A percentile compares a stretch with the other conserved stretches of the same genome.
Conservation (phyloP, 2,888 invertebrate genomes). For the Pemphredon lugubris region DNA sequence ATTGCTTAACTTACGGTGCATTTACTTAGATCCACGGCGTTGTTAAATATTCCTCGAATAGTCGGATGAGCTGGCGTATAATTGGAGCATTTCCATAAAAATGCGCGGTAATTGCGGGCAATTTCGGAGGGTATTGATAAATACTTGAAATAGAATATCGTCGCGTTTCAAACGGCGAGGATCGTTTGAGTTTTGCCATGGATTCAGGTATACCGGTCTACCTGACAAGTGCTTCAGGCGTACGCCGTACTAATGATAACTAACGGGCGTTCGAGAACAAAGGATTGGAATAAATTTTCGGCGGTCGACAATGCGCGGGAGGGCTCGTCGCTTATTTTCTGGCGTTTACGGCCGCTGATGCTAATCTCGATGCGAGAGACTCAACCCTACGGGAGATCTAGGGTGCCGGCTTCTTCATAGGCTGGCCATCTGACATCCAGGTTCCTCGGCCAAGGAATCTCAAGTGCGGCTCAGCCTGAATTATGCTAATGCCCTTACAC, state of each 20-base stretch:
- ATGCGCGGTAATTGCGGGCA: not conserved
- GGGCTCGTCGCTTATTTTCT: slow-evolving; percentile 63
- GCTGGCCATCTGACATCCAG: slow-evolving; percentile 61
- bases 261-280: slow-evolving; percentile 67
- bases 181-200: slow-evolving; percentile 1
- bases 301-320: slow-evolving; percentile 56
- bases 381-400: slow-evolving; percentile 53
- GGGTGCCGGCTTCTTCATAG: slow-evolving; percentile 55
- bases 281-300: slow-evolving; percentile 70
- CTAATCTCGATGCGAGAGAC: slow-evolving; percentile 60
- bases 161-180: slow-evolving; percentile 36
- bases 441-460: slow-evolving; percentile 48
- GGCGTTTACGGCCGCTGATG: slow-evolving; percentile 67
- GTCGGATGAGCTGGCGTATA: too few relatives aligned
- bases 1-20: too few relatives aligned
- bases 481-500: slow-evolving; percentile 64
- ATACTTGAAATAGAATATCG: slow-evolving; percentile 43
- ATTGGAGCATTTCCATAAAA: not conserved
- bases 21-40: too few relatives aligned
- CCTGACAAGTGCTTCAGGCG: slow-evolving; percentile 63
- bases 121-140: slow-evolving; percentile 31
- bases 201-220: slow-evolving; percentile 35
- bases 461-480: slow-evolving; percentile 55
- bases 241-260: slow-evolving; percentile 68
- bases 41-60: too few relatives aligned